Evolutionary conservation across 2,888 invertebrate species (phyloP), one percentile per base, ranked within the genome.

Genomic region (Drosophila neutralis): DNA sequence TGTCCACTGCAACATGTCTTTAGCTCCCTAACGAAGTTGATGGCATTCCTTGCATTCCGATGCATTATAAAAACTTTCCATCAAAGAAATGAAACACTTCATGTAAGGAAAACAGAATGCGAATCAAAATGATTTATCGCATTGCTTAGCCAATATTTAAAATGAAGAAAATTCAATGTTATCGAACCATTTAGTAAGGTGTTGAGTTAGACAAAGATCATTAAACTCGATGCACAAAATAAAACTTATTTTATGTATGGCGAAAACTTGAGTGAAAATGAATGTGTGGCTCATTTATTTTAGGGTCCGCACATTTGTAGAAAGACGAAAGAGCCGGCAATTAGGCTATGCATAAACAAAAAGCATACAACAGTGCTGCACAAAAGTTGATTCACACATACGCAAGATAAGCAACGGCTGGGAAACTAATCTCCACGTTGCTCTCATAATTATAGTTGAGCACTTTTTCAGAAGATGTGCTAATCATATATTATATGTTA

Each of bases 111-210:
- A 76, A 66, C 59, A 38, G 54, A 76, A 74, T 62, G 45, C 60
- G 49, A 72, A 84, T 77, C 51, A 66, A 72, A 73, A 58, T 89
- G 86, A 87, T 85, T 87, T 73, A 89, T 87, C n/a, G 69, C 61
- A 76, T 83, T 83, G 83, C 81, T 79, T 79, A 62, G 70, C 29
- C 73, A 73, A 81, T 65, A 73, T 66, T 62, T 61, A 38, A 83
- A 82, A 49, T 69, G 60, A 29, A 63, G 62, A 42, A 68, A 76
- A 74, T 69, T 72, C 59, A 70, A 77, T 66, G 78, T 80, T 80
- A 74, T 79, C 73, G 49, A 64, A 45, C 67, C 73, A 84, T 81
- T 87, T 78, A 66, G 62, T 35, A 31, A 70, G 74, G 84, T 83
- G 87, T 76, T 75, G 82, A 53, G 35, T 45, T 53, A 42, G 42